Evolutionary conservation across 2,888 invertebrate species (phyloP).

Genomic region (Meliscaeva auricollis): DNA sequence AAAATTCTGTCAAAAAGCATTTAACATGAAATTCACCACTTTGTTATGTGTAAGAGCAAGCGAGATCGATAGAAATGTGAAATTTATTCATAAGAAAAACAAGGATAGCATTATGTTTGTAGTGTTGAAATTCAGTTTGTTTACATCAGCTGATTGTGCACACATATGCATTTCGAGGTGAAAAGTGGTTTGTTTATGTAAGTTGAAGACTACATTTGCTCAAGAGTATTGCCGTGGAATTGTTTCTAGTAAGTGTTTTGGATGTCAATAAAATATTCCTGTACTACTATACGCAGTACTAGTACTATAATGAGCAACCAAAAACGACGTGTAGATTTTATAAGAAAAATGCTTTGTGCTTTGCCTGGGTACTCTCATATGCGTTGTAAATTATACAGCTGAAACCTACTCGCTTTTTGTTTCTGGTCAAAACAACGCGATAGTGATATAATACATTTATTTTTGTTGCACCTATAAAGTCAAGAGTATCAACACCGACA

Average conservation of each 20-base stretch:
- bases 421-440: no score
- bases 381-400: no score
- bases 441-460: no score
- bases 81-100: constrained; percentile 8
- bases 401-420: no score
- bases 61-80: background rate
- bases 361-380: no score
- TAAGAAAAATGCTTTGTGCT: no score
- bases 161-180: constrained; percentile 41
- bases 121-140: constrained; percentile 53
- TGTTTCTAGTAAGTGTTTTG: background rate
- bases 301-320: no score
- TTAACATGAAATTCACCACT: constrained; percentile 35
- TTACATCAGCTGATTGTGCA: constrained; percentile 71
- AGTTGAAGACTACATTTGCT: constrained; percentile 5
- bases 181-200: constrained; percentile 54
- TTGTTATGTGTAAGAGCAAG: background rate
- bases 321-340: no score
- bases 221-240: constrained; percentile 5
- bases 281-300: no score
- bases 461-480: no score
- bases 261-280: no score
- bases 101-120: background rate
- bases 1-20: constrained; percentile 43
- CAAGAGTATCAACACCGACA: no score